These are phyloP conservation scores for Ceriagrion tenellum DNA, from an alignment of 2,888 invertebrate genomes.

Conservation along the genomic window DNA sequence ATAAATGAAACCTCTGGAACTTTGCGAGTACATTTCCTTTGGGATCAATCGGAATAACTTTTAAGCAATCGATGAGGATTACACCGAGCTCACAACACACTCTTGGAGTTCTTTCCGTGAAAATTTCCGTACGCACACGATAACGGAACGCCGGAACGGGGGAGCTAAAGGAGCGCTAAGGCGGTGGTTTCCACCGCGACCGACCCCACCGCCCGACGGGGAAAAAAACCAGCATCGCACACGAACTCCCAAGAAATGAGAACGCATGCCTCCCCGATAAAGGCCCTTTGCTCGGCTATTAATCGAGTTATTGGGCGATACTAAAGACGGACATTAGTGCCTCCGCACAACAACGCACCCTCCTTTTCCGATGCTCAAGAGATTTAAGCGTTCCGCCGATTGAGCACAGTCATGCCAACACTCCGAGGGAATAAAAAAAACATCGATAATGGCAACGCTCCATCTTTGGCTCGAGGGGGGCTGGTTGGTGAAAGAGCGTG, in stretches of 20 bases:
- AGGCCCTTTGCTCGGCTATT: not conserved
- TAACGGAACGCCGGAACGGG: not conserved
- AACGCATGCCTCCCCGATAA: not conserved
- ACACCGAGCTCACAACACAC: too few relatives aligned
- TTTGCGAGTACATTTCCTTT: too few relatives aligned
- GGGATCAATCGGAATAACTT: too few relatives aligned
- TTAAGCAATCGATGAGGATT: too few relatives aligned
- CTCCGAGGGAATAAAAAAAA: not conserved
- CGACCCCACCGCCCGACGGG: not conserved
- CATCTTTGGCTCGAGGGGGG: not conserved
- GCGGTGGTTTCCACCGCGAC: not conserved
- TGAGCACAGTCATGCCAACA: slow-evolving; percentile 33
- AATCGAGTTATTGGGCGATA: slow-evolving; percentile 58
- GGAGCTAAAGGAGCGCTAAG: not conserved
- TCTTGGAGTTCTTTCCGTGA: too few relatives aligned
- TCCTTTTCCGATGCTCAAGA: not conserved
- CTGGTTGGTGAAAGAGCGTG: too few relatives aligned
- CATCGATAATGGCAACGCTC: not conserved
- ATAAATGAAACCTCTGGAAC: too few relatives aligned
- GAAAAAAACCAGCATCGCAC: not conserved
- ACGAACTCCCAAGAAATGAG: not conserved
- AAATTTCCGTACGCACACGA: too few relatives aligned
- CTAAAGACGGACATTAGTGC: slow-evolving; percentile 37
- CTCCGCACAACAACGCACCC: not conserved
- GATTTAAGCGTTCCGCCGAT: slow-evolving; percentile 33